Evolutionary conservation across 92 coral and sea anemone genomes (phyloP).

Genomic region (Anthopleura xanthogrammica): DNA sequence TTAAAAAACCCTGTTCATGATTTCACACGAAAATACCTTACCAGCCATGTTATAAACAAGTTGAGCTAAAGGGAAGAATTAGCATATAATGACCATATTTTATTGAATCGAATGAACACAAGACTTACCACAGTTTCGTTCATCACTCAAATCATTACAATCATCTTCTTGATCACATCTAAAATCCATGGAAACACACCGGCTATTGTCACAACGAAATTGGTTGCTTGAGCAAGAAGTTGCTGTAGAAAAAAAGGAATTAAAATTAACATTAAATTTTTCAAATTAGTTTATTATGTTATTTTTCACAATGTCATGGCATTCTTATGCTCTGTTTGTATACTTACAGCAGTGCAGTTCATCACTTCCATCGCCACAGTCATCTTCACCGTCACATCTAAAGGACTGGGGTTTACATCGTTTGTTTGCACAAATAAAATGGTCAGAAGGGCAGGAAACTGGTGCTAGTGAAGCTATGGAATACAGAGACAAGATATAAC

Average conservation of each 20-base stretch:
- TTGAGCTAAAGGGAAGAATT: no score
- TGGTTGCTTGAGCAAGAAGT: constrained; percentile 57
- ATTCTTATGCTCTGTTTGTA: background rate
- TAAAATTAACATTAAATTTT: background rate
- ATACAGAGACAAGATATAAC: background rate
- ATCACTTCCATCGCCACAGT: constrained; percentile 50
- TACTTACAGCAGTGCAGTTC: constrained; percentile 36
- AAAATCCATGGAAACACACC: constrained; percentile 43
- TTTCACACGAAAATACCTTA: no score
- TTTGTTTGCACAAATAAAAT: constrained; percentile 15
- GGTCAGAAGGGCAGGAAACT: constrained; percentile 13
- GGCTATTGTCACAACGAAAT: constrained; percentile 72
- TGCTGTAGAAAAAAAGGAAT: constrained; percentile 8
- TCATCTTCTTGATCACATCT: constrained; percentile 86
- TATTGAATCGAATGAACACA: background rate
- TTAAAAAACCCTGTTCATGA: no score
- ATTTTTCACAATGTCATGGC: background rate
- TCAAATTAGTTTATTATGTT: background rate
- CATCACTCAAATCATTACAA: constrained; percentile 86
- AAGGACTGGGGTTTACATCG: constrained; percentile 13
- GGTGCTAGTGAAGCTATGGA: constrained; percentile 18
- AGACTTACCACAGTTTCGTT: constrained; percentile 58
- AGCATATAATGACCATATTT: background rate
- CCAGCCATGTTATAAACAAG: no score
- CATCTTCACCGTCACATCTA: constrained; percentile 42